A percentile compares a stretch with the other conserved stretches of the same genome.
phyloP scores from a whole-genome alignment of 2,888 invertebrate species.

The Drosophila paramelanica region DNA sequence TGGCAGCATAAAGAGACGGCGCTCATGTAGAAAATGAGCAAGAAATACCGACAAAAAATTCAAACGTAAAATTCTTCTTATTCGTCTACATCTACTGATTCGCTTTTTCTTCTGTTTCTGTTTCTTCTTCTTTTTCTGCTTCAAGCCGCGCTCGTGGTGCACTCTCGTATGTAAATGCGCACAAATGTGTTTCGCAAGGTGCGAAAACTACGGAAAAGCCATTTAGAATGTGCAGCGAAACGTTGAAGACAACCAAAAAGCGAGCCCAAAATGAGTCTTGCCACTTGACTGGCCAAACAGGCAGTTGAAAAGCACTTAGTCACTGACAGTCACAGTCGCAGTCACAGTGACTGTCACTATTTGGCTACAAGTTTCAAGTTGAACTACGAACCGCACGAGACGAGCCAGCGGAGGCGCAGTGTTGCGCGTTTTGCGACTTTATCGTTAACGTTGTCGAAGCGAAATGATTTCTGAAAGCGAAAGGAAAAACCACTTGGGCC shows the following conservation, averaged over 20 bases:
- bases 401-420: slow-evolving; percentile 68
- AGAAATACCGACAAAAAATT: slow-evolving; percentile 41
- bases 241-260: slow-evolving; percentile 69
- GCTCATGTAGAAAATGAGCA: slow-evolving; percentile 70
- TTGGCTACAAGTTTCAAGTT: slow-evolving; percentile 14
- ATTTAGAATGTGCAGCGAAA: slow-evolving; percentile 83
- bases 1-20: slow-evolving; percentile 50
- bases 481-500: slow-evolving; percentile 84
- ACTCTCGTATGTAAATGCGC: slow-evolving; percentile 71
- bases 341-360: slow-evolving; percentile 27
- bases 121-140: slow-evolving; percentile 1
- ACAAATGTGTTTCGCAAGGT: slow-evolving; percentile 76
- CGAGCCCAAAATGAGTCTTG: slow-evolving; percentile 35
- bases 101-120: neutral
- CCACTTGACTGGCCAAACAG: slow-evolving; percentile 62
- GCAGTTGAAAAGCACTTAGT: slow-evolving; percentile 48
- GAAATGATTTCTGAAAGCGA: slow-evolving; percentile 85
- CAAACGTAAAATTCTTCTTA: slow-evolving; percentile 56
- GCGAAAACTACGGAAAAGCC: slow-evolving; percentile 77
- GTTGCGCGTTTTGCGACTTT: slow-evolving; percentile 84
- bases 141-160: slow-evolving; percentile 6
- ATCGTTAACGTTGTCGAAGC: slow-evolving; percentile 84
- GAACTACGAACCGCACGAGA: slow-evolving; percentile 73
- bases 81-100: slow-evolving; percentile 10
- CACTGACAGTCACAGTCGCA: slow-evolving; percentile 34